A percentile compares a stretch with the other conserved stretches of the same genome.
These are phyloP conservation scores for Dendroctonus ponderosae DNA, from an alignment of 1,140 invertebrate genomes.

Conservation along the genomic window DNA sequence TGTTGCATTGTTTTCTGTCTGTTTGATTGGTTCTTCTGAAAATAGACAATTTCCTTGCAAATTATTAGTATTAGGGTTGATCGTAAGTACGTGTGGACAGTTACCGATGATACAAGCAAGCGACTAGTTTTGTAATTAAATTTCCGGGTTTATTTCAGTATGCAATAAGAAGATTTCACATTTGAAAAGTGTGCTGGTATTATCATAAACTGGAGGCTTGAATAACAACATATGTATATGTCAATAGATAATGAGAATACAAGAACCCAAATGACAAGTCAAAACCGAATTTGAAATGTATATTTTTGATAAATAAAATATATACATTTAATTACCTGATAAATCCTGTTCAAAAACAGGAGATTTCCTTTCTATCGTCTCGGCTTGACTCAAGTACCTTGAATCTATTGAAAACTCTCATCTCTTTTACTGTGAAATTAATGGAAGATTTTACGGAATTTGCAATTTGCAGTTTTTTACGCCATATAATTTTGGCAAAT, in stretches of 20 bases:
- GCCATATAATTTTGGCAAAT: too few relatives aligned
- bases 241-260: too few relatives aligned
- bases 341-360: neutral
- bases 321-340: slow-evolving; percentile 33
- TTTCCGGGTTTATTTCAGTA: neutral
- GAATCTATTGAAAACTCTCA: too few relatives aligned
- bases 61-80: slow-evolving; percentile 3
- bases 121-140: neutral
- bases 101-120: slow-evolving; percentile 2
- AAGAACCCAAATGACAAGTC: slow-evolving; percentile 28
- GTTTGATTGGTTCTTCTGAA: slow-evolving; percentile 36
- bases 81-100: slow-evolving; percentile 2
- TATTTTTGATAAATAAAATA: slow-evolving; percentile 36
- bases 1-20: slow-evolving; percentile 17
- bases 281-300: slow-evolving; percentile 37
- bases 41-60: slow-evolving; percentile 30
- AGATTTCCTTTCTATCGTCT: too few relatives aligned
- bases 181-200: too few relatives aligned
- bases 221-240: too few relatives aligned
- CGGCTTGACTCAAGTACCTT: too few relatives aligned
- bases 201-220: too few relatives aligned
- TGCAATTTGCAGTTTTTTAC: too few relatives aligned
- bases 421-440: too few relatives aligned
- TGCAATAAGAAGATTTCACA: neutral
- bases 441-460: too few relatives aligned